phyloP scores from a whole-genome alignment of 64 coral and sea anemone genomes.

The Stichodactyla mertensii region DNA sequence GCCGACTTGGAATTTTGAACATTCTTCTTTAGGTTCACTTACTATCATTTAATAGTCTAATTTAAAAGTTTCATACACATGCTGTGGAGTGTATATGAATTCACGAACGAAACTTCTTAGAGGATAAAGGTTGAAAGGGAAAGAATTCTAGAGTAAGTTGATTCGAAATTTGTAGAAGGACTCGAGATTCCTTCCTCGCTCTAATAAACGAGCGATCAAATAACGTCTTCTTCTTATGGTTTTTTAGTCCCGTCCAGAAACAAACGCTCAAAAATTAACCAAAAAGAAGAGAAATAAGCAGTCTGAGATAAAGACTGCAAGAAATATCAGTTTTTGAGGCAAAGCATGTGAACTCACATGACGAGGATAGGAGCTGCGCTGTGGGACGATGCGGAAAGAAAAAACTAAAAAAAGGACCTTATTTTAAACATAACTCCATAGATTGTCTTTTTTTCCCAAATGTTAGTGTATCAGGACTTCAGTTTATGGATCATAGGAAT shows the following conservation, averaged over 20 bases:
- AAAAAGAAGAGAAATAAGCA: constrained; percentile 63
- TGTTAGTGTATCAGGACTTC: not conserved
- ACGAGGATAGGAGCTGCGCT: not conserved
- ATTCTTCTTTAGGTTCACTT: constrained; percentile 29
- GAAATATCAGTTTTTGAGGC: not conserved
- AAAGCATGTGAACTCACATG: constrained; percentile 9
- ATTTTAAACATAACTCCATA: not conserved
- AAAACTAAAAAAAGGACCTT: not conserved
- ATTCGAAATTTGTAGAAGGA: not conserved
- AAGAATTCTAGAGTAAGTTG: constrained; percentile 90
- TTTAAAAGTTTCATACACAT: constrained; percentile 64
- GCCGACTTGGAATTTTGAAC: constrained; percentile 23
- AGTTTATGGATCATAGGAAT: not conserved
- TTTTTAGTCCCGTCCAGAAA: constrained; percentile 24
- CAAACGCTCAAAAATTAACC: constrained; percentile 5
- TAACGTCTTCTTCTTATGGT: constrained; percentile 36
- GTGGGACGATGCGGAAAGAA: not conserved
- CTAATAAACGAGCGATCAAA: constrained; percentile 47
- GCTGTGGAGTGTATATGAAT: constrained; percentile 61
- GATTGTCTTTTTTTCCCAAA: not conserved
- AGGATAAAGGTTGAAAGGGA: constrained; percentile 70
- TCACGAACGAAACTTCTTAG: constrained; percentile 86
- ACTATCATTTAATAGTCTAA: constrained; percentile 63
- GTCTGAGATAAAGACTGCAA: constrained; percentile 98
- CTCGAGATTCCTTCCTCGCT: constrained; percentile 28